Percentiles rank a stretch among this genome's conserved stretches.
These are phyloP conservation scores for Alcedo atthis DNA, from an alignment of 2,797 vertebrate genomes.

Conservation along the genomic window DNA sequence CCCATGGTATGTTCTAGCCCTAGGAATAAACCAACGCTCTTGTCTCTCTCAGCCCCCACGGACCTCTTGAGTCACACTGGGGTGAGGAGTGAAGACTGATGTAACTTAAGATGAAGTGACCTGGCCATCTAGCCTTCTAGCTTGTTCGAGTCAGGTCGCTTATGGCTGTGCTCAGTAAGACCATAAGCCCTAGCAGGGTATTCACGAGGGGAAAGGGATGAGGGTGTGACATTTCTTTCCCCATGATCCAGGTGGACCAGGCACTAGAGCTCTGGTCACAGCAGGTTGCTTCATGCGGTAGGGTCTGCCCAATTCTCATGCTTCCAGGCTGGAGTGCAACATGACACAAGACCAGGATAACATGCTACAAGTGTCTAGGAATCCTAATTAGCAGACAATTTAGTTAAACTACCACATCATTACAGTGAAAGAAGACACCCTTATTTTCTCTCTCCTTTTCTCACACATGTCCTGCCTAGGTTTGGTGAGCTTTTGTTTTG, in stretches of 20 bases:
- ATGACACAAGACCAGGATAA: fast-evolving
- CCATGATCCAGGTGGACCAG: fast-evolving
- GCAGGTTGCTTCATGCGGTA: fast-evolving
- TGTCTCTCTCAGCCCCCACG: fast-evolving
- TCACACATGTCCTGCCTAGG: not conserved
- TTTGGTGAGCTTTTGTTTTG: not conserved
- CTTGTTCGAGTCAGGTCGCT: too few relatives aligned
- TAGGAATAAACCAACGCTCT: fast-evolving
- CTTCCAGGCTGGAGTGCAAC: not conserved
- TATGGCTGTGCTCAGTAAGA: fast-evolving
- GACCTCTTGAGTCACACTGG: not conserved
- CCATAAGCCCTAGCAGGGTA: fast-evolving
- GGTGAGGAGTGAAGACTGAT: not conserved
- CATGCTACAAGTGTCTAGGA: not conserved
- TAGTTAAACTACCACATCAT: not conserved
- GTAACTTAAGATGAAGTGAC: not conserved
- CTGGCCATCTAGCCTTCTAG: not conserved
- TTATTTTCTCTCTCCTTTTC: not conserved
- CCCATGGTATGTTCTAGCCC: not conserved
- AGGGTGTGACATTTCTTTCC: fast-evolving
- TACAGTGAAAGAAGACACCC: fast-evolving
- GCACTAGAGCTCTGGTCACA: fast-evolving
- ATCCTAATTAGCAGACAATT: fast-evolving
- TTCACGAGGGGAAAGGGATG: fast-evolving
- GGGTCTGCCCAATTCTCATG: fast-evolving